A percentile compares a stretch with the other conserved stretches of the same genome.
Evolutionary conservation across 1,140 invertebrate species (phyloP).

Genomic region (Phymastichus coffea): DNA sequence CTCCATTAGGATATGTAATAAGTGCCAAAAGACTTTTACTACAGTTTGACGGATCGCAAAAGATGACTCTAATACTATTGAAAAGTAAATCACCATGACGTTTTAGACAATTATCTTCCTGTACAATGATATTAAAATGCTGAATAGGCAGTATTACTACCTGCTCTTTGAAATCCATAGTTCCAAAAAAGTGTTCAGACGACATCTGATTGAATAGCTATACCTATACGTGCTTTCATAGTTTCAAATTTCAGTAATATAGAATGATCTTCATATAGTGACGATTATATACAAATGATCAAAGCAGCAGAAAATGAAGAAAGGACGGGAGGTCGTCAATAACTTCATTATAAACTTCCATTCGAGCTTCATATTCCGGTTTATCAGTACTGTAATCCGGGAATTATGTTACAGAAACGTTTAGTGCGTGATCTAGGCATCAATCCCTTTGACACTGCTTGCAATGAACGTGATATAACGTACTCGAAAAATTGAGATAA

Average conservation of each 20-base stretch:
- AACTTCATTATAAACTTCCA: too few relatives aligned
- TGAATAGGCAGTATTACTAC: slow-evolving; percentile 12
- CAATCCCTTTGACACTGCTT: too few relatives aligned
- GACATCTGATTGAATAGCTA: neutral
- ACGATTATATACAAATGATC: slow-evolving; percentile 41
- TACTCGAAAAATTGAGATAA: too few relatives aligned
- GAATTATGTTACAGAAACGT: too few relatives aligned
- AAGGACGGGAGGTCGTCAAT: too few relatives aligned
- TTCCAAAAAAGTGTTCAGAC: neutral
- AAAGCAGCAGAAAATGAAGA: slow-evolving; percentile 42
- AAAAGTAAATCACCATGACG: slow-evolving; percentile 37
- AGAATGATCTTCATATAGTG: too few relatives aligned
- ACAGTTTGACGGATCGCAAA: slow-evolving; percentile 43
- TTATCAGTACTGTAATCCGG: too few relatives aligned
- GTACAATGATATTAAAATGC: slow-evolving; percentile 18
- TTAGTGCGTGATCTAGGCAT: too few relatives aligned
- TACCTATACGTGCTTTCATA: slow-evolving; percentile 9
- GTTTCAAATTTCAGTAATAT: too few relatives aligned
- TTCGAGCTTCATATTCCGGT: too few relatives aligned
- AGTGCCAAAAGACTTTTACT: slow-evolving; percentile 42
- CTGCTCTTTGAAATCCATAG: slow-evolving; percentile 29
- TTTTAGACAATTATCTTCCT: slow-evolving; percentile 14
- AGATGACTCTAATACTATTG: slow-evolving; percentile 36
- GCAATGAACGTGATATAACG: too few relatives aligned
- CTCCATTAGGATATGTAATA: slow-evolving; percentile 41